phyloP scores from a whole-genome alignment of 2,113 vertebrate species.

The Aviceda subcristata region DNA sequence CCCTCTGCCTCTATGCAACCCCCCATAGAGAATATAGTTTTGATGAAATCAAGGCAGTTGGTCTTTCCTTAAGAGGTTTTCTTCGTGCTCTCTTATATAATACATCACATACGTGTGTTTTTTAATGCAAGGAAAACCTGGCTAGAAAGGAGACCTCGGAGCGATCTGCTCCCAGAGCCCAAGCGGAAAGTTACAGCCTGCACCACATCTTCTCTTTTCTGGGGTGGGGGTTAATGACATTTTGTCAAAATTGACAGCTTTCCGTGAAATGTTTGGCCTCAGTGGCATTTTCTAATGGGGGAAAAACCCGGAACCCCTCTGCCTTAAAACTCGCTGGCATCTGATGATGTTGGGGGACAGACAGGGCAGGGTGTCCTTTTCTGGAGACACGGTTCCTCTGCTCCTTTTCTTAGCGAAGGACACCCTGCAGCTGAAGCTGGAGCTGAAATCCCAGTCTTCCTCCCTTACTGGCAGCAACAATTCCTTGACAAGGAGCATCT shows the following conservation, averaged over 20 bases:
- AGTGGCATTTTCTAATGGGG: neutral
- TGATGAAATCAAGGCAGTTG: neutral
- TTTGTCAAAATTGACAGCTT: neutral
- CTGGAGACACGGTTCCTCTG: neutral
- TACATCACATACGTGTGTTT: neutral
- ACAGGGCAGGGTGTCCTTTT: neutral
- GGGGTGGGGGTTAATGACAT: neutral
- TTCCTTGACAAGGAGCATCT: neutral
- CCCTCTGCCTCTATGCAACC: neutral
- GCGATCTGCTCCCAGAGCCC: neutral
- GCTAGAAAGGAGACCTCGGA: neutral
- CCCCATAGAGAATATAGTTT: accelerated
- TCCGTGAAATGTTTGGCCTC: accelerated
- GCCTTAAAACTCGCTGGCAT: neutral
- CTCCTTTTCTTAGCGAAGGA: neutral
- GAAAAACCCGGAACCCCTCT: neutral
- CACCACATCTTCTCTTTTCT: accelerated
- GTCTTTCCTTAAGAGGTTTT: neutral
- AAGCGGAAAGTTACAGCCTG: neutral
- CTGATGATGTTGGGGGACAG: accelerated
- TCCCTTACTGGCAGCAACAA: neutral
- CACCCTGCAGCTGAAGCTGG: neutral
- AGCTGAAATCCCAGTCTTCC: neutral
- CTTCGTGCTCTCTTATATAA: neutral
- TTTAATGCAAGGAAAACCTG: neutral